These are phyloP conservation scores for Gnathonemus longibarbis DNA, from an alignment of 2,113 vertebrate species.

Conservation along the genomic window DNA sequence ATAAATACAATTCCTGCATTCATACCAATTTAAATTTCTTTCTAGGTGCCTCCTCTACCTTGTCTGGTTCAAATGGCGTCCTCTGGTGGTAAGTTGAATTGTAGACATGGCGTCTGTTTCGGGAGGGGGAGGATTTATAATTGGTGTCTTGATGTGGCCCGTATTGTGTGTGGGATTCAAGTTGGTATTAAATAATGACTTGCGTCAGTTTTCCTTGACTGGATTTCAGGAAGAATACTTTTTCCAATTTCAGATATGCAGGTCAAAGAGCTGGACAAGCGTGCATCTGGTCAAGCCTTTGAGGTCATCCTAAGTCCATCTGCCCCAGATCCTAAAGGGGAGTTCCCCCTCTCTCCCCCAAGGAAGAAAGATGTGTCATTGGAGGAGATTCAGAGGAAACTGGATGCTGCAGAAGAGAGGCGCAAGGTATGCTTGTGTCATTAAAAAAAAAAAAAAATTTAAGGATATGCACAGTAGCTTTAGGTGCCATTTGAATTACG, in stretches of 20 bases:
- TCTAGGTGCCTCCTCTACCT: slow-evolving; percentile 32
- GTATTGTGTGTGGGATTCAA: neutral
- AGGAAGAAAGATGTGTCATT: slow-evolving; percentile 86
- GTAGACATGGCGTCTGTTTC: neutral
- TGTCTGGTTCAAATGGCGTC: slow-evolving; percentile 49
- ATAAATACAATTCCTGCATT: neutral
- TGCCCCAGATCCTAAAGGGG: slow-evolving; percentile 74
- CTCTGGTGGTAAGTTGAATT: slow-evolving; percentile 44
- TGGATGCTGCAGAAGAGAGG: slow-evolving; percentile 89
- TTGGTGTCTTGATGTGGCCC: neutral
- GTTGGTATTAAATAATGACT: neutral
- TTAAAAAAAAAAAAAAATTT: neutral
- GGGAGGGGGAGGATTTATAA: neutral
- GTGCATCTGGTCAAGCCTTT: slow-evolving; percentile 90
- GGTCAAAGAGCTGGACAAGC: slow-evolving; percentile 89
- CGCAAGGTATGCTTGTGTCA: slow-evolving; percentile 72
- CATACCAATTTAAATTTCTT: slow-evolving; percentile 10
- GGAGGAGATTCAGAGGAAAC: slow-evolving; percentile 88
- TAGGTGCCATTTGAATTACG: too few relatives aligned
- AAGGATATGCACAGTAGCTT: neutral
- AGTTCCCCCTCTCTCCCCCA: slow-evolving; percentile 79
- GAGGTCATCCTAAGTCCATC: slow-evolving; percentile 86
- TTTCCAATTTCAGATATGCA: slow-evolving; percentile 67
- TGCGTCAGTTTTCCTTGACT: neutral
- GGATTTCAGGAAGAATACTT: neutral